Evolutionary conservation across 2,888 invertebrate species (phyloP).

Genomic region (Trichopoda pennipes): DNA sequence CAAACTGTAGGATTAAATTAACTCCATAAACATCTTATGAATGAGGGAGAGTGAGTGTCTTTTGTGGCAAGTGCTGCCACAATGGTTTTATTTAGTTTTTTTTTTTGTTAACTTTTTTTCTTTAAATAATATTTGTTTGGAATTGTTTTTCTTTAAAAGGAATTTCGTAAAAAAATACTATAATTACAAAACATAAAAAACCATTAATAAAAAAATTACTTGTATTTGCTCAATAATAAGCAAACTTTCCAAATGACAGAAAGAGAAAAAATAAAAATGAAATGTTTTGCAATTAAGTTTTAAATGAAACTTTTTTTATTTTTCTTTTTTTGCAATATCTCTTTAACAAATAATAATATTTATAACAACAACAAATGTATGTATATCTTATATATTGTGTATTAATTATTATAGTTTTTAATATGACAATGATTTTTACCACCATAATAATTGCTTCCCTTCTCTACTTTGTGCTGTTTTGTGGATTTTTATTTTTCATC

Average conservation of each 20-base stretch:
- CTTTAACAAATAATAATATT: slow-evolving; percentile 23
- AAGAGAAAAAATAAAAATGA: neutral
- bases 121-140: slow-evolving; percentile 2
- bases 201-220: neutral
- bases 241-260: slow-evolving; percentile 14
- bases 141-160: slow-evolving; percentile 39
- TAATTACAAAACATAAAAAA: neutral
- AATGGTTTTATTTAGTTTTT: slow-evolving; percentile 39
- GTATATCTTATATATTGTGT: slow-evolving; percentile 14
- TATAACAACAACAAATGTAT: slow-evolving; percentile 7
- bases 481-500: slow-evolving; percentile 51
- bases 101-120: slow-evolving; percentile 22
- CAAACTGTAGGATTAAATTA: slow-evolving; percentile 11
- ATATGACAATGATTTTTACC: slow-evolving; percentile 63
- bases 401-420: slow-evolving; percentile 67
- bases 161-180: slow-evolving; percentile 30
- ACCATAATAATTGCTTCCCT: slow-evolving; percentile 68
- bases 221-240: slow-evolving; percentile 13
- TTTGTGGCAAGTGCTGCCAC: slow-evolving; percentile 9
- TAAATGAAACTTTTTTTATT: slow-evolving; percentile 21
- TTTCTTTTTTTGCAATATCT: slow-evolving; percentile 61
- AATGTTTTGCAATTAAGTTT: slow-evolving; percentile 32
- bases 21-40: neutral
- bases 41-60: slow-evolving; percentile 49
- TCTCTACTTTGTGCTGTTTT: slow-evolving; percentile 68